Conservation (phyloP, 2,113 vertebrate species). For the Pygathrix nemaeus region DNA sequence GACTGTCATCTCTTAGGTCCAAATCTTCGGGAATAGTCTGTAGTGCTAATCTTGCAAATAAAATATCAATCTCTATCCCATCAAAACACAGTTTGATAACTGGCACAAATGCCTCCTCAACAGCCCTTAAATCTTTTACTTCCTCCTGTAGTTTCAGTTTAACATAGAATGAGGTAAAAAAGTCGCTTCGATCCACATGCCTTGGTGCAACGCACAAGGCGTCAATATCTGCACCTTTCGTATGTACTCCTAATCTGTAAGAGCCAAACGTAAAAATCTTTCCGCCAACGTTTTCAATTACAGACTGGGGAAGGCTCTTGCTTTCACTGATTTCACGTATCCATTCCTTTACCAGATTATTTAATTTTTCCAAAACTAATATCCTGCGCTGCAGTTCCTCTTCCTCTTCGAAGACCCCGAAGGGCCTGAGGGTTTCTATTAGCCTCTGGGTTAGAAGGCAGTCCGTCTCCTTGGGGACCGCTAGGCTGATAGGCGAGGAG, state of each 20-base stretch:
- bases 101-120: conserved; percentile 93
- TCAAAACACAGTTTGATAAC: conserved; percentile 93
- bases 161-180: conserved; percentile 92
- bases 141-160: conserved; percentile 91
- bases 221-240: conserved; percentile 93
- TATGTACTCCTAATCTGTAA: conserved; percentile 91
- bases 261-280: conserved; percentile 94
- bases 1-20: conserved; percentile 90
- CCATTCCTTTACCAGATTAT: conserved; percentile 92
- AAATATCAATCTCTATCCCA: conserved; percentile 94
- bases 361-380: conserved; percentile 90
- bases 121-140: conserved; percentile 90
- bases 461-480: conserved; percentile 89
- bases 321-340: conserved; percentile 90
- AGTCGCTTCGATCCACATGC: conserved; percentile 90
- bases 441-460: conserved; percentile 88
- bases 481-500: conserved; percentile 91
- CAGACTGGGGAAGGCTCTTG: conserved; percentile 89
- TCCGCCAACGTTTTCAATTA: conserved; percentile 90
- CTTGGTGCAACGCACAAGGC: conserved; percentile 91
- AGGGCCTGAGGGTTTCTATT: conserved; percentile 89
- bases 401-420: conserved; percentile 91
- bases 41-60: conserved; percentile 91
- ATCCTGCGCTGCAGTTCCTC: conserved; percentile 92
- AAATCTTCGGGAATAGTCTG: conserved; percentile 92